Evolutionary conservation across 2,797 vertebrate genomes (phyloP).

Genomic region (Lophius americanus): DNA sequence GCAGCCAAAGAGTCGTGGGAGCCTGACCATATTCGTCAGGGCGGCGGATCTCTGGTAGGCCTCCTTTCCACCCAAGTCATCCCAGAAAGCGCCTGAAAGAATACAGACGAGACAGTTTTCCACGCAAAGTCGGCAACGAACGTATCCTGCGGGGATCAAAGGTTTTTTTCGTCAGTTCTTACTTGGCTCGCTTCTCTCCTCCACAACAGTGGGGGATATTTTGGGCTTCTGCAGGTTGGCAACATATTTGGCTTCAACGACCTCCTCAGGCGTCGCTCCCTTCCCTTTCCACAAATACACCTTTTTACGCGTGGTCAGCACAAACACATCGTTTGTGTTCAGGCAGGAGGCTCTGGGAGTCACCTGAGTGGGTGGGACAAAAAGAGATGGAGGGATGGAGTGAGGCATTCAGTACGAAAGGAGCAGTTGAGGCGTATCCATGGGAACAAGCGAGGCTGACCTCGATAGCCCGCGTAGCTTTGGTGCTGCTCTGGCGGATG

Average conservation of each 20-base stretch:
- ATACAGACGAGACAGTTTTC: neutral
- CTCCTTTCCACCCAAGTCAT: conserved; percentile 78
- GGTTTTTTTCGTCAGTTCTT: neutral
- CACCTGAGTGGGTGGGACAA: conserved; percentile 46
- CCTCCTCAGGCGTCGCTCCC: conserved; percentile 71
- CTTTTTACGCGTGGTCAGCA: conserved; percentile 68
- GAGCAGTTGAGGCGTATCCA: neutral
- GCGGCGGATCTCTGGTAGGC: conserved; percentile 77
- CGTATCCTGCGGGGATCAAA: neutral
- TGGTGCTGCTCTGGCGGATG: conserved; percentile 76
- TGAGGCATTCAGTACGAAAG: neutral
- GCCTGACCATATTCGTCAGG: conserved; percentile 59
- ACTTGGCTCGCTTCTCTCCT: conserved; percentile 79
- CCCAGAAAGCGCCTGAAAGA: conserved; percentile 76
- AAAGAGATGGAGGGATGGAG: neutral
- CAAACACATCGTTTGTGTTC: conserved; percentile 84
- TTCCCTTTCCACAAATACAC: conserved; percentile 77
- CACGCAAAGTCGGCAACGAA: neutral
- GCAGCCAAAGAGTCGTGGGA: conserved; percentile 78
- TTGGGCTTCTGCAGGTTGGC: conserved; percentile 57
- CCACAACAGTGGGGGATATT: conserved; percentile 58
- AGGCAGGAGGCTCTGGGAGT: conserved; percentile 63
- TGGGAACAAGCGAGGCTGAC: conserved; percentile 47
- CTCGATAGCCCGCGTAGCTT: conserved; percentile 79
- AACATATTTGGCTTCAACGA: conserved; percentile 67